Evolutionary conservation across 2,797 vertebrate species (phyloP), one percentile per base, ranked within the genome.

Genomic region (Tokudaia tokunoshimensis): DNA sequence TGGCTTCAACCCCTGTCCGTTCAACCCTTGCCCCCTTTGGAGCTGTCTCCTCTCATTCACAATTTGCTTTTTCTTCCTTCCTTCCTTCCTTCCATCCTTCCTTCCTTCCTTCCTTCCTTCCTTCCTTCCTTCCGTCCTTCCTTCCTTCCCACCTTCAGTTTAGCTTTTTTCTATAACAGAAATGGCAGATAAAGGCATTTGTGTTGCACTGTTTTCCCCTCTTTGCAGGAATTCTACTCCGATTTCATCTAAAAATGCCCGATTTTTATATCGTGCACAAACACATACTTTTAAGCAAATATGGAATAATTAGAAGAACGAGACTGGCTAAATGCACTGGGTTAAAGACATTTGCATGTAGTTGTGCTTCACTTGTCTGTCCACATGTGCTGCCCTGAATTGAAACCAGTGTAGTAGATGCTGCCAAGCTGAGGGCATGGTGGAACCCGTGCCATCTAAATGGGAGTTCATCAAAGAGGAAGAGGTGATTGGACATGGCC

Each of bases 261-360:
- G 44, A 85, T 80, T 37, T 24, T 26, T 57, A 2, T 31, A 29
- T 52, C 20, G 26, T 17, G 13, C 0, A 67, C 9, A 4, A 41
- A 41, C 31, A 10, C 44, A 84, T 1, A 70, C 52, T 88, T 75
- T 34, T 14, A 94, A 89, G 57, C 85, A 72, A 85, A 82, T 50
- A 55, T 59, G 59, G 74, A 75, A 75, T 75, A 85, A 93, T 47
- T 72, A 67, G 74, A 57, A 84, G 80, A 80, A 8, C 37, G 26
- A 74, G 34, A 57, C 6, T 52, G 63, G 13, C 57, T 82, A 59
- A 67, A 79, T 52, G 81, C 11, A 17, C 44, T 37, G n/a, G 63
- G 72, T 47, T 90, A 63, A 88, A 84, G 92, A 83, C 52, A 52
- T 85, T 88, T 78, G 61, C 91, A 81, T 19, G 37, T 44, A 20